Evolutionary conservation across 1,140 invertebrate species (phyloP).

Genomic region (Orchesella cincta): DNA sequence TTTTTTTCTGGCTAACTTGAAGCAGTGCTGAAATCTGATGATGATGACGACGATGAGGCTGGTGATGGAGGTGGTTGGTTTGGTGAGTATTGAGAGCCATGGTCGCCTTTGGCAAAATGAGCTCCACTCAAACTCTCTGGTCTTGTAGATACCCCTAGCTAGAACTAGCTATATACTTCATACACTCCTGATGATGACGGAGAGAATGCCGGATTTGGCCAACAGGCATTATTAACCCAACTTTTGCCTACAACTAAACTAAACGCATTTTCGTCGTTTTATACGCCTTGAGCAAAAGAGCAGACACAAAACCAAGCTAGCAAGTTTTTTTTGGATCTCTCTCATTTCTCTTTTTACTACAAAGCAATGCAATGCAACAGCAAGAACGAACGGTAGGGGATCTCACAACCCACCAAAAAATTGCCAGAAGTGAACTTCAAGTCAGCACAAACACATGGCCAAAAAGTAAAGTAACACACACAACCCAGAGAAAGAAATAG

Average conservation of each 20-base stretch:
- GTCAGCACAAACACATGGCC: neutral
- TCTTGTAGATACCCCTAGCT: neutral
- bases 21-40: neutral
- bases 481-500: neutral
- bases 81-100: conserved; percentile 11
- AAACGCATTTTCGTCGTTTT: conserved; percentile 43
- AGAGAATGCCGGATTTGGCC: conserved; percentile 51
- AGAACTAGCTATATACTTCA: conserved; percentile 28
- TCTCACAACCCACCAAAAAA: neutral
- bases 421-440: conserved; percentile 10
- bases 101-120: conserved; percentile 4
- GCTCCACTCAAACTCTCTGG: neutral
- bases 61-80: neutral
- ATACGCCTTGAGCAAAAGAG: neutral
- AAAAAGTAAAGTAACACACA: neutral
- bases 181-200: conserved; percentile 45
- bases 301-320: conserved; percentile 13
- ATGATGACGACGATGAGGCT: neutral
- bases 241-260: conserved; percentile 49
- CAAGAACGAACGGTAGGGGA: conserved; percentile 12
- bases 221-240: conserved; percentile 52
- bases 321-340: neutral
- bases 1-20: too few relatives aligned
- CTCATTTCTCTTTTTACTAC: neutral
- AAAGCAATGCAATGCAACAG: neutral